Conservation (phyloP, 2,113 vertebrate species). For the Chaetura pelagica region DNA sequence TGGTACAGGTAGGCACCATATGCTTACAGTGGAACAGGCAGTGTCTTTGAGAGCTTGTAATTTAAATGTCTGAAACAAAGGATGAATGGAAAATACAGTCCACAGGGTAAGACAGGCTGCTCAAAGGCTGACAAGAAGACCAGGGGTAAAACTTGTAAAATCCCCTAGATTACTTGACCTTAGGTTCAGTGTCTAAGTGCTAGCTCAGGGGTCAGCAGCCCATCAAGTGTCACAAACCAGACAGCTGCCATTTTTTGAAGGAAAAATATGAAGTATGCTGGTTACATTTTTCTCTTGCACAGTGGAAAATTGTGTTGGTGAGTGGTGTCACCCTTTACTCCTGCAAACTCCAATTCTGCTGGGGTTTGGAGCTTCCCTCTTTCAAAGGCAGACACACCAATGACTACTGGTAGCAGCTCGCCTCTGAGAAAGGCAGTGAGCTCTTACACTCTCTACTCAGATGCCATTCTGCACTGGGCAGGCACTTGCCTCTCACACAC, state of each 20-base stretch:
- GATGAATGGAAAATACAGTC: background rate
- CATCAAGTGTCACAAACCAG: background rate
- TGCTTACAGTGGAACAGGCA: background rate
- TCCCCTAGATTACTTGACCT: background rate
- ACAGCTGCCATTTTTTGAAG: background rate
- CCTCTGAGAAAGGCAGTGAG: fast-evolving
- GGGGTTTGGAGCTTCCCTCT: background rate
- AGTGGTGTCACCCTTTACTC: fast-evolving
- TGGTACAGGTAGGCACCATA: background rate
- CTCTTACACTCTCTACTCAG: too few species aligned
- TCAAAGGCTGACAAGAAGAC: background rate
- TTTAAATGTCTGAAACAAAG: background rate
- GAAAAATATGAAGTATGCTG: background rate
- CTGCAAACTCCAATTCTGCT: background rate
- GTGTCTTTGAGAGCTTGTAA: background rate
- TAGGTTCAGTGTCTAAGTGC: background rate
- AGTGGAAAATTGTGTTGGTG: background rate
- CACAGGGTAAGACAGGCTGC: background rate
- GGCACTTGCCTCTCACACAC: fast-evolving
- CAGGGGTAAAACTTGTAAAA: background rate
- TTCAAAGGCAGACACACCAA: background rate
- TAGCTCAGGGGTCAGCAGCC: background rate
- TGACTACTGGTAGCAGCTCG: background rate
- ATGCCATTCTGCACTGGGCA: background rate
- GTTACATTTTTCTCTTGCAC: background rate